phyloP scores from a whole-genome alignment of 2,888 invertebrate species.

The Hoplodrina blanda region DNA sequence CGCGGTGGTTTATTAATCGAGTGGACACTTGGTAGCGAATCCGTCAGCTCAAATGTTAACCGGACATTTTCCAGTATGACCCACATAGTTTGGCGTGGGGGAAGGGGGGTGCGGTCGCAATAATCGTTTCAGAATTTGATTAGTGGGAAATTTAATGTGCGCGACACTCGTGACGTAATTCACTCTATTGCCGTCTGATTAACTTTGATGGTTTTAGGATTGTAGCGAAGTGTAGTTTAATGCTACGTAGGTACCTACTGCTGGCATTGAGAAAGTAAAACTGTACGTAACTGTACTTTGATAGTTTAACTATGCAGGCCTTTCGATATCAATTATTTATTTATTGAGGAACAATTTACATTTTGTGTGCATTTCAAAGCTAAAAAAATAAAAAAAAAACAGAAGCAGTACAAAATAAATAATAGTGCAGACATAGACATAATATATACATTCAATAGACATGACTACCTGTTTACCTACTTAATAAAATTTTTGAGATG shows the following conservation, averaged over 20 bases:
- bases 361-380: too few species aligned
- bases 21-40: slow-evolving; percentile 84
- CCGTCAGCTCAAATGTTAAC: slow-evolving; percentile 77
- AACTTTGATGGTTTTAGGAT: slow-evolving; percentile 16
- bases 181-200: slow-evolving; percentile 37
- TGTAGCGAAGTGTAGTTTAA: slow-evolving; percentile 4
- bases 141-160: slow-evolving; percentile 63
- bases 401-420: too few species aligned
- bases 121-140: slow-evolving; percentile 67
- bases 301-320: background rate
- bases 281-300: slow-evolving; percentile 4
- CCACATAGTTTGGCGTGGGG: slow-evolving; percentile 49
- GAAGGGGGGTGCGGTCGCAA: slow-evolving; percentile 41
- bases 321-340: too few species aligned
- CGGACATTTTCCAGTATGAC: slow-evolving; percentile 61
- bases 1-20: slow-evolving; percentile 87
- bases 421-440: too few species aligned
- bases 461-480: too few species aligned
- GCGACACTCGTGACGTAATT: slow-evolving; percentile 54
- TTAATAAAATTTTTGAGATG: too few species aligned
- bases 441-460: too few species aligned
- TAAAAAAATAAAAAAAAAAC: too few species aligned
- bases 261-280: background rate
- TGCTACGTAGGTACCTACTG: too few species aligned
- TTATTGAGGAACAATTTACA: too few species aligned